These are phyloP conservation scores for Schizothorax lantsangensis DNA, from an alignment of 2,797 vertebrate species.

Conservation along the genomic window DNA sequence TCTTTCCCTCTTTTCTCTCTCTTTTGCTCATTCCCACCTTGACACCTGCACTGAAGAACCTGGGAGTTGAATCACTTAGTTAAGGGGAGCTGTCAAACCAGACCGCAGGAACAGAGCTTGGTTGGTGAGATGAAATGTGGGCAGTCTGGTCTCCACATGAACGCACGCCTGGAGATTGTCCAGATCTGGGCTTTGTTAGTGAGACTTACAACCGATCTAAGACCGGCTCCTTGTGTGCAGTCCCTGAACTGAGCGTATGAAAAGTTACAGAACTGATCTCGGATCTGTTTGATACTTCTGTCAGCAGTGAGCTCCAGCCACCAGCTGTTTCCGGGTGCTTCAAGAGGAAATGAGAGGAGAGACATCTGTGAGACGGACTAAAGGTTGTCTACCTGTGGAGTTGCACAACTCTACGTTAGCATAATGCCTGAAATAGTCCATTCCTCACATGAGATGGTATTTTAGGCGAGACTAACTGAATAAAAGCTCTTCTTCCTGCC, in stretches of 20 bases:
- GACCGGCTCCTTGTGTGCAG: neutral
- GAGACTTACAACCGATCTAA: constrained; percentile 4
- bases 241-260: neutral
- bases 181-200: constrained; percentile 44
- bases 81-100: constrained; percentile 67
- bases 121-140: constrained; percentile 58
- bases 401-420: constrained; percentile 19
- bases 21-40: constrained; percentile 8
- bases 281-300: constrained; percentile 25
- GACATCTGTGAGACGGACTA: constrained; percentile 28
- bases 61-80: constrained; percentile 64
- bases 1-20: constrained; percentile 36
- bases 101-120: constrained; percentile 60
- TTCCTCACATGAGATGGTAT: neutral
- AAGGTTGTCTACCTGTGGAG: constrained; percentile 35
- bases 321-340: constrained; percentile 36
- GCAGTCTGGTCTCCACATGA: constrained; percentile 53
- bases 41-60: constrained; percentile 66
- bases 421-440: constrained; percentile 10
- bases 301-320: constrained; percentile 37
- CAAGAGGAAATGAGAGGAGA: neutral
- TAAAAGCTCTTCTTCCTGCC: neutral
- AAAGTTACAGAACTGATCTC: constrained; percentile 13
- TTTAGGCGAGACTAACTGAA: neutral
- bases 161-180: constrained; percentile 54